These are phyloP conservation scores for Corynorhinus townsendii DNA, from an alignment of 2,113 vertebrate genomes.

Conservation along the genomic window DNA sequence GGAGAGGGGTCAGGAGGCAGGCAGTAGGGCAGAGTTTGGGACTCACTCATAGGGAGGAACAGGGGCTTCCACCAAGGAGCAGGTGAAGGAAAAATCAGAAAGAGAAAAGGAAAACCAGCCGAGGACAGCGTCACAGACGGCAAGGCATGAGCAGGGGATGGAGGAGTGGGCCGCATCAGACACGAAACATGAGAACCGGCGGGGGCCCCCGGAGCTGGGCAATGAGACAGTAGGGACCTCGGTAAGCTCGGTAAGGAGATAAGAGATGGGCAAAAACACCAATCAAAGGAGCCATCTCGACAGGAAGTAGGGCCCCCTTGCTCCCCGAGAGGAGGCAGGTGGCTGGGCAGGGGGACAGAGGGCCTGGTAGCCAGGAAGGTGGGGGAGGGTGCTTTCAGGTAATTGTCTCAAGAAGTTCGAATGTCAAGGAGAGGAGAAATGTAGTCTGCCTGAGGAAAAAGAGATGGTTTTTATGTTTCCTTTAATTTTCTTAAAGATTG, in stretches of 20 bases:
- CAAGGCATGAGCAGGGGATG: background rate
- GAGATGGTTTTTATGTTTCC: background rate
- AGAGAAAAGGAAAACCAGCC: background rate
- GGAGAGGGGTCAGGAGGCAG: background rate
- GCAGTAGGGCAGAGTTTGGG: background rate
- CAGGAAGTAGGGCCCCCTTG: background rate
- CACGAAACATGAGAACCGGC: accelerated
- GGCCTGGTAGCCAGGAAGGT: background rate
- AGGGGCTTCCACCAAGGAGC: background rate
- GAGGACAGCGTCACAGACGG: background rate
- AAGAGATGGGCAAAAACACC: background rate
- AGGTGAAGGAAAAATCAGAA: background rate
- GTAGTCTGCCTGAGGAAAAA: background rate
- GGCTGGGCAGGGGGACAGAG: background rate
- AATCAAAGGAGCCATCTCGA: background rate
- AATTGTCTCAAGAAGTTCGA: background rate
- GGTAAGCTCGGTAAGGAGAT: background rate
- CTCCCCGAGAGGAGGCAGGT: background rate
- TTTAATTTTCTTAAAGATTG: background rate
- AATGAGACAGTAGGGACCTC: accelerated
- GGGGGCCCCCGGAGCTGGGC: accelerated
- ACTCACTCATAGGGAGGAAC: background rate
- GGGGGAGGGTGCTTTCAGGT: background rate
- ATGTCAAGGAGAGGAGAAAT: background rate
- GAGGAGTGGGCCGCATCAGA: background rate